Base-by-base conservation (phyloP, 2,797 vertebrate genomes). In the Ctenopoma multispine region DNA sequence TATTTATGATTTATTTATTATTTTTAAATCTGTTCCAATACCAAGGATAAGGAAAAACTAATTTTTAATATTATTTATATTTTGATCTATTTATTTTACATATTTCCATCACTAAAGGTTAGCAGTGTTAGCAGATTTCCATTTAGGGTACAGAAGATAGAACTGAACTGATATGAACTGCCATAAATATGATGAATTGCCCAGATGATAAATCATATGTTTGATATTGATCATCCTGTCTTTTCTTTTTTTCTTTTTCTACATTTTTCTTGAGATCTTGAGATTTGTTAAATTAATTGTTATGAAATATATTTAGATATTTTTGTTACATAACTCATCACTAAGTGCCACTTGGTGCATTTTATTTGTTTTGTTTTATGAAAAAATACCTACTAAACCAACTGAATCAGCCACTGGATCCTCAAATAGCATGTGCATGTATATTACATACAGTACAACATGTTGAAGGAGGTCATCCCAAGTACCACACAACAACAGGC, bases 21-120 rank as follows among this genome's bases (percentile, higher is more conserved):
- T 72, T 72, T 54, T 46, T 41, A 59, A 63, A 56, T 51, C n/a
- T 4, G 17, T 20, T 71, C 34, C 14, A n/a, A 64, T 21, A 17
- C 7, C 8, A 51, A 27, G 14, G 38, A 63, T 49, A 12, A 50
- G 10, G 47, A 27, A 83, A 74, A 47, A 48, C 14, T 57, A 0
- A 13, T 78, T 68, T 77, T 36, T 70, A 77, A 12, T 6, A 57
- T 57, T 23, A 54, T 66, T 69, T 29, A 61, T 58, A 47, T 55
- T 20, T 47, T 1, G 1, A 12, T 38, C 10, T 38, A 38, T 31
- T 59, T 44, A 27, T 44, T 18, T 29, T 44, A 3, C 2, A 20
- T 51, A 1, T 41, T 59, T 59, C 27, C 51, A 66, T 63, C 15
- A 34, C 23, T 31, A 17, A 17, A 61, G 38, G 51, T 46, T 36